phyloP scores from a whole-genome alignment of 2,113 vertebrate species.

The Laterallus jamaicensis region DNA sequence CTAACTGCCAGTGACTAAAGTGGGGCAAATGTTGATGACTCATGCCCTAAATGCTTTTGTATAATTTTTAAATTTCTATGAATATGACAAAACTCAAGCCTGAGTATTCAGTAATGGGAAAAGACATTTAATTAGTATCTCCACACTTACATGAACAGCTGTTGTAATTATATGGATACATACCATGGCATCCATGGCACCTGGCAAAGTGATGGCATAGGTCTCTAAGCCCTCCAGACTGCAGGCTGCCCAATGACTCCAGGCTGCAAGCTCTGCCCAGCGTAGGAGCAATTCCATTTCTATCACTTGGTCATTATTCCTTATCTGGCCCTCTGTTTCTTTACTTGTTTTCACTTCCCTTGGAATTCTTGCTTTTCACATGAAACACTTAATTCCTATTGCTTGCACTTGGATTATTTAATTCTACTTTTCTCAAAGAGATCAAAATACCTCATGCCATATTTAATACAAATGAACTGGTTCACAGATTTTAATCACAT shows the following conservation, averaged over 20 bases:
- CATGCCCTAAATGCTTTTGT: background rate
- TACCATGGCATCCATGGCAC: background rate
- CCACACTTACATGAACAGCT: background rate
- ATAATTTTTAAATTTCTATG: background rate
- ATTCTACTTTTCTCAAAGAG: background rate
- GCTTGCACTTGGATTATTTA: background rate
- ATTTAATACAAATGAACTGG: background rate
- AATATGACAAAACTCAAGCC: background rate
- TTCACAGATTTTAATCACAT: slow-evolving; percentile 51
- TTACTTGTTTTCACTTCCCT: background rate
- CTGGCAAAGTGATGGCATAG: background rate
- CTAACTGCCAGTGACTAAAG: background rate
- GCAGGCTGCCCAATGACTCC: background rate
- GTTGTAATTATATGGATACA: background rate
- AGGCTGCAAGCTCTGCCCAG: background rate
- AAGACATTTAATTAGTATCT: background rate
- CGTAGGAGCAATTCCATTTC: background rate
- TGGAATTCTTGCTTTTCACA: background rate
- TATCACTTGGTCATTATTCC: background rate
- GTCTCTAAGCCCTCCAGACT: background rate
- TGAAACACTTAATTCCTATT: background rate
- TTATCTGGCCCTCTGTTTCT: background rate
- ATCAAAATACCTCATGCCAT: background rate
- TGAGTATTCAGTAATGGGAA: background rate
- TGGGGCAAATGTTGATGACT: background rate